A percentile compares a stretch with the other conserved stretches of the same genome.
Evolutionary conservation across 2,888 invertebrate genomes (phyloP).

Genomic region (Chymomyza fuscimana): DNA sequence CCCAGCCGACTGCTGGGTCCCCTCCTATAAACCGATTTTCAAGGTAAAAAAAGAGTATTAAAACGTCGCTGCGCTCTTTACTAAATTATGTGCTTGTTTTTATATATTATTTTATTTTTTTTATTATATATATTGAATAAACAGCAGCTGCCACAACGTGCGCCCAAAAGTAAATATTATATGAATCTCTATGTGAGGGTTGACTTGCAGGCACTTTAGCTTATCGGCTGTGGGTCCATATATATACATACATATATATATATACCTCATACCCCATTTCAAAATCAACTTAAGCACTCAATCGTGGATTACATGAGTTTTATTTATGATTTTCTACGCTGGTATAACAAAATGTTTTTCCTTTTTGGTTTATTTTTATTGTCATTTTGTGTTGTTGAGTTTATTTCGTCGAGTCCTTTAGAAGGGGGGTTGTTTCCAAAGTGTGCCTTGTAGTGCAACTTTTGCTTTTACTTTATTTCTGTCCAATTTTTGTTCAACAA

Average conservation of each 20-base stretch:
- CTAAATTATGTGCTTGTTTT: neutral
- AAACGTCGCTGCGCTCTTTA: neutral
- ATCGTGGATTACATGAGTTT: slow-evolving; percentile 75
- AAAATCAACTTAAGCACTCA: slow-evolving; percentile 71
- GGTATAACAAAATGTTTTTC: slow-evolving; percentile 61
- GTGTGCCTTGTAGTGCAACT: slow-evolving; percentile 2
- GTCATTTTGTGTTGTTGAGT: slow-evolving; percentile 41
- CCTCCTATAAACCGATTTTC: too few relatives aligned
- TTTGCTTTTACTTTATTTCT: neutral
- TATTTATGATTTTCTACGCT: slow-evolving; percentile 74
- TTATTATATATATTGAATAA: neutral
- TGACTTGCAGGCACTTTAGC: slow-evolving; percentile 12
- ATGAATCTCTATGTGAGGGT: neutral
- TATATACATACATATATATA: neutral
- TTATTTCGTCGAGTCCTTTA: slow-evolving; percentile 28
- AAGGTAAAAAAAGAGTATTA: neutral
- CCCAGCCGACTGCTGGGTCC: too few relatives aligned
- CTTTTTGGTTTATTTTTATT: slow-evolving; percentile 55
- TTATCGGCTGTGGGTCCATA: slow-evolving; percentile 17
- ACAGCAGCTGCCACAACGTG: slow-evolving; percentile 48
- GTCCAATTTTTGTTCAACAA: slow-evolving; percentile 42
- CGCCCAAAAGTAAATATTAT: slow-evolving; percentile 64
- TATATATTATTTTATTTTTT: neutral
- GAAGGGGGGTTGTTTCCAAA: slow-evolving; percentile 30
- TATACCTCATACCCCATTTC: slow-evolving; percentile 20